A percentile compares a stretch with the other conserved stretches of the same genome.
These are phyloP conservation scores for Aleiodes alternator DNA, from an alignment of 2,888 invertebrate genomes.

Conservation along the genomic window DNA sequence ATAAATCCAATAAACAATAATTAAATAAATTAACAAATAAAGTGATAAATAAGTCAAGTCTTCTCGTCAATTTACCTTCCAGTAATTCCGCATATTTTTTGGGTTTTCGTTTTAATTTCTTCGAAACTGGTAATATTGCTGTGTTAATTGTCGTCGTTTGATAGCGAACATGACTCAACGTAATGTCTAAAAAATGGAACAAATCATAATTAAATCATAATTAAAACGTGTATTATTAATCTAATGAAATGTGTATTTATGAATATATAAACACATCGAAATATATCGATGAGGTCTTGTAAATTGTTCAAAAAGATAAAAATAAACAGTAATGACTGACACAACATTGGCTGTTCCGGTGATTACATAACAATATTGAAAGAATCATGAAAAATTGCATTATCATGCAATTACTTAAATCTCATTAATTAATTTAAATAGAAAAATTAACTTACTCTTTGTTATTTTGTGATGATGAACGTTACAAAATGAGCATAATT, in stretches of 20 bases:
- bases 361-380: slow-evolving; percentile 14
- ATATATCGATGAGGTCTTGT: slow-evolving; percentile 38
- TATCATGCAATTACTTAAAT: background rate
- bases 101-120: slow-evolving; percentile 75
- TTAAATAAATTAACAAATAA: slow-evolving; percentile 16
- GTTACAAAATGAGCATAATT: slow-evolving; percentile 64
- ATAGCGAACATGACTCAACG: slow-evolving; percentile 56
- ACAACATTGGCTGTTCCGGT: background rate
- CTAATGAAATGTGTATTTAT: too few species aligned
- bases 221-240: slow-evolving; percentile 10
- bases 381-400: background rate
- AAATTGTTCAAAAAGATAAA: slow-evolving; percentile 22
- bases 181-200: slow-evolving; percentile 49
- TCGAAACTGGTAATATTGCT: slow-evolving; percentile 73
- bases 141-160: slow-evolving; percentile 61
- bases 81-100: slow-evolving; percentile 83
- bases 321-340: slow-evolving; percentile 24
- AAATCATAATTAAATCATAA: slow-evolving; percentile 29
- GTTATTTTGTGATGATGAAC: slow-evolving; percentile 58
- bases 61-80: slow-evolving; percentile 77
- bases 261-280: slow-evolving; percentile 17
- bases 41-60: slow-evolving; percentile 10
- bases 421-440: background rate
- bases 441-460: slow-evolving; percentile 59
- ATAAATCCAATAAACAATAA: background rate